Conservation (phyloP, 2,113 vertebrate species). For the Grus americana region DNA sequence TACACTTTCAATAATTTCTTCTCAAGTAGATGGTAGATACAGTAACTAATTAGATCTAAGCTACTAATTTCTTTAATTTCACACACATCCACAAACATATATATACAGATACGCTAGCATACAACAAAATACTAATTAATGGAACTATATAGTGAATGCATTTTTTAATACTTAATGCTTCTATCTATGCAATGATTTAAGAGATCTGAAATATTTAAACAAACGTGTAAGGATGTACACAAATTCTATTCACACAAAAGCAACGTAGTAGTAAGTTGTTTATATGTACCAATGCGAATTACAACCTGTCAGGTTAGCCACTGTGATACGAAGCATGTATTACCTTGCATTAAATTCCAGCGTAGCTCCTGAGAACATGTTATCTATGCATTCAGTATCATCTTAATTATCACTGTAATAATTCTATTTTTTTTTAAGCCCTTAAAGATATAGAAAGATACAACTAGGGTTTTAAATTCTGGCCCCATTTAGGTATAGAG, state of each 20-base stretch:
- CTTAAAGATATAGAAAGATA: constrained; percentile 44
- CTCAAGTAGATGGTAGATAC: neutral
- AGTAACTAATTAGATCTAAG: constrained; percentile 7
- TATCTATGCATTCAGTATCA: constrained; percentile 38
- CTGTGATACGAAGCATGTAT: neutral
- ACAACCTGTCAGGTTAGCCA: neutral
- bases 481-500: constrained; percentile 35
- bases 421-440: constrained; percentile 51
- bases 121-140: neutral
- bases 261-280: neutral
- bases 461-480: constrained; percentile 28
- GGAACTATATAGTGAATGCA: neutral
- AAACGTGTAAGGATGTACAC: neutral
- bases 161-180: neutral
- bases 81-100: neutral
- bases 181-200: neutral
- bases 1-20: neutral
- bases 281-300: neutral
- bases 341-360: neutral
- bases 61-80: neutral
- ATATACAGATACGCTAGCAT: neutral
- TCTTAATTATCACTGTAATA: constrained; percentile 28
- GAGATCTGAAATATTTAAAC: neutral
- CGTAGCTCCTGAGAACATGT: neutral
- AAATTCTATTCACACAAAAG: neutral